Evolutionary conservation across 2,113 vertebrate genomes (phyloP), one percentile per base, ranked within the genome.

Genomic region (Madoqua kirkii): DNA sequence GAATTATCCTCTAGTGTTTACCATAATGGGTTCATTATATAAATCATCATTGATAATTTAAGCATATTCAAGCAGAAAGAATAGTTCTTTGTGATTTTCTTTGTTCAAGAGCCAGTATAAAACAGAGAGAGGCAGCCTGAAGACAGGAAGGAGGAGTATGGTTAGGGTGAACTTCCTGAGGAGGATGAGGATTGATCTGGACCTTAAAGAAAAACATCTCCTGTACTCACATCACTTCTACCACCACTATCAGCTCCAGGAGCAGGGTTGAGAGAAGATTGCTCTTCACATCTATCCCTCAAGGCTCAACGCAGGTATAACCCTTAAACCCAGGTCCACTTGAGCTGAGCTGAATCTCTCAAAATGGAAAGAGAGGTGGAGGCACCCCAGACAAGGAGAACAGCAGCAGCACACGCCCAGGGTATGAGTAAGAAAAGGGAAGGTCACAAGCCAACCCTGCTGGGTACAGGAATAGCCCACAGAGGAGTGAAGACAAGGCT

Each of bases 61-160:
- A 95, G 84, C 89, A 76, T 36, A 92, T 55, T 93, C 40, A 54
- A 95, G 76, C 59, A 93, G 95, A 94, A 83, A 16, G 71, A 93
- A 95, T 21, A 87, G 50, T 57, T 89, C 71, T 97, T 93, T 81
- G 52, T 36, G 57, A 78, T 87, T 95, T 89, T 79, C 95, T 95
- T 96, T 96, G 83, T 94, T 97, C 87, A 89, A 86, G 36, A 79
- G 67, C 33, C 60, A 95, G 76, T 71, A 92, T 89, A 95, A 96
- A 95, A 84, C 71, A 62, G 33, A 79, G 31, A 78, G 54, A 87
- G 45, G n/a, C 17, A 71, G 25, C 14, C 1, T 25, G 4, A 50
- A 95, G 11, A 45, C 1, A 50, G 50, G 50, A n/a, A 90, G 59
- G n/a, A 78, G 36, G 31, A 78, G 33, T 13, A 8, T 15, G n/a